Base-by-base conservation (phyloP, 2,888 invertebrate species). In the Taenaris catops region DNA sequence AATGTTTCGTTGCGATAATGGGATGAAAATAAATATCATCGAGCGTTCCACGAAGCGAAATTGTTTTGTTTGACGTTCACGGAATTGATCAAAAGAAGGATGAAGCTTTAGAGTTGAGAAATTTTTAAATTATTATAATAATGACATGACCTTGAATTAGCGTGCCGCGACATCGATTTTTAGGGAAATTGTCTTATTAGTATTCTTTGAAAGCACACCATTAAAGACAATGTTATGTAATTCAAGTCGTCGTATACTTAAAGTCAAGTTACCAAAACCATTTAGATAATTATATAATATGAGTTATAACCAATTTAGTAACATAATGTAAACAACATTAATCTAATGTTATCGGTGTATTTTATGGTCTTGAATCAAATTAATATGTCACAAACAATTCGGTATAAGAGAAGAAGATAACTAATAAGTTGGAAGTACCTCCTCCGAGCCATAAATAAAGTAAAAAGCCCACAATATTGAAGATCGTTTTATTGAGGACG, bases 401-500 rank as follows among this genome's bases (percentile, higher is more conserved):
- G 5, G 5, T 25, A 14, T 23, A 42, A 28, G 31, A 37, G 18
- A 28, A 16, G 8, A 25, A 25, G 12, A 19, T 16, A 35, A 35
- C 20, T 27, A 41, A 44, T 37, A 38, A 39, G 41, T 39, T 28
- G 25, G 29, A 46, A 48, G 47, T 44, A 46, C 20, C 38, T 44
- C 12, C 18, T 34, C 29, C 8, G 26, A 20, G 31, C 67, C 66
- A 64, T 74, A 74, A 75, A 76, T 75, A 70, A 70, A 63, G 58
- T 63, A 68, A 70, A 71, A 70, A 66, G 62, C 58, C 66, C 54
- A 62, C 62, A 64, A 61, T 73, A 80, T 78, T 72, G 74, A 64
- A 65, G 44, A 49, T 48, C 68, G 65, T 75, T 75, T 79, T 79
- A 78, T 75, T 78, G 71, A 71, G 66, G 60, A 71, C 72, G 76